Percentiles rank a stretch among this genome's conserved stretches.
Conservation (phyloP, 2,888 invertebrate species). For the Nephrotoma flavescens region DNA sequence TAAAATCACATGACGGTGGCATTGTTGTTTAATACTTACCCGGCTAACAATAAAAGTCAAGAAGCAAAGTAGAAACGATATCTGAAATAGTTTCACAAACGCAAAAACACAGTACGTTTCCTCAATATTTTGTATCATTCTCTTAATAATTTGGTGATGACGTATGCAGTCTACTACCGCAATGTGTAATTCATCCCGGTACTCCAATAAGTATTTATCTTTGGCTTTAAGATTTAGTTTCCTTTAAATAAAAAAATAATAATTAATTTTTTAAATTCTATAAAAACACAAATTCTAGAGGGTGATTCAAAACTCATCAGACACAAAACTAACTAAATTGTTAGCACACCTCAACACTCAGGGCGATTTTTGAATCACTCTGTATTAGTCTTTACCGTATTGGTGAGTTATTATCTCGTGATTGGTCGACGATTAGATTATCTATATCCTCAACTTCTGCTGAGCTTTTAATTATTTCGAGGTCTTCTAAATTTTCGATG, state of each 20-base stretch:
- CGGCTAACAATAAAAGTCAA: constrained; percentile 25
- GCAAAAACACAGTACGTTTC: constrained; percentile 24
- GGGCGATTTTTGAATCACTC: too few relatives aligned
- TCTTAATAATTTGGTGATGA: constrained; percentile 24
- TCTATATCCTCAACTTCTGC: background rate
- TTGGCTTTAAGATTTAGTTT: background rate
- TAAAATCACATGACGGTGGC: too few relatives aligned
- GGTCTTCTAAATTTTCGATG: constrained; percentile 4
- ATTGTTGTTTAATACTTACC: constrained; percentile 14
- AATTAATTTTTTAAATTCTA: too few relatives aligned
- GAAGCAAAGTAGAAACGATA: constrained; percentile 24
- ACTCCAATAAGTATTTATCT: constrained; percentile 7
- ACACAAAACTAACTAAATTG: too few relatives aligned
- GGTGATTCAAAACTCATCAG: too few relatives aligned
- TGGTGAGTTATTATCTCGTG: background rate
- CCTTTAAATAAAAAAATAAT: background rate
- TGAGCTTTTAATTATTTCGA: background rate
- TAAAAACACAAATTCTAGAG: too few relatives aligned
- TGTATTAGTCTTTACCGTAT: background rate
- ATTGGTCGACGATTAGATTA: background rate
- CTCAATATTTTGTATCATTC: constrained; percentile 21
- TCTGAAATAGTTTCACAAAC: constrained; percentile 23
- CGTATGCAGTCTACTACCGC: constrained; percentile 20
- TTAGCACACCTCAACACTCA: too few relatives aligned
- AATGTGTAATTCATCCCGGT: constrained; percentile 10